Conservation (phyloP, 2,797 vertebrate genomes). For the Acestrorhynchus altus region DNA sequence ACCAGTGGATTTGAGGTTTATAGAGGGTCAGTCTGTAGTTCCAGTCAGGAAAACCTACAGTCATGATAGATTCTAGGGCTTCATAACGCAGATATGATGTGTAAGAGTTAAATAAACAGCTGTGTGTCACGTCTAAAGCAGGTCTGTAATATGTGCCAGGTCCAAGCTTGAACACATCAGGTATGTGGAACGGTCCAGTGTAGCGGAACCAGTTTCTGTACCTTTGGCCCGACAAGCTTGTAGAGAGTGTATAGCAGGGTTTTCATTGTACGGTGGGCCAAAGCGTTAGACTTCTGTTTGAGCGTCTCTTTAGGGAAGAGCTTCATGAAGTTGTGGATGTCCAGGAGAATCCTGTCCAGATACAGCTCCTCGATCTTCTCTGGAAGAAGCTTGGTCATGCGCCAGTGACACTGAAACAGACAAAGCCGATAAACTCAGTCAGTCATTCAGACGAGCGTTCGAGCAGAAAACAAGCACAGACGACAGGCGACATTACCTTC, state of each 20-base stretch:
- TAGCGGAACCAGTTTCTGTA: conserved; percentile 53
- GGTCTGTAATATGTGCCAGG: too few relatives aligned
- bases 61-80: too few relatives aligned
- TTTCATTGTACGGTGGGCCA: conserved; percentile 93
- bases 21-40: too few relatives aligned
- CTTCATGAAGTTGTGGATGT: conserved; percentile 97
- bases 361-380: conserved; percentile 92
- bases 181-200: too few relatives aligned
- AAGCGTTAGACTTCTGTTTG: conserved; percentile 93
- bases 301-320: conserved; percentile 96
- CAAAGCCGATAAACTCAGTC: not conserved
- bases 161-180: too few relatives aligned
- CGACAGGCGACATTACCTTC: conserved; percentile 81
- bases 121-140: too few relatives aligned
- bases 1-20: too few relatives aligned
- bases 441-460: not conserved
- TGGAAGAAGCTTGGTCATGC: conserved; percentile 92
- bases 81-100: too few relatives aligned
- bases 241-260: conserved; percentile 93
- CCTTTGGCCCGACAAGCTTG: conserved; percentile 92
- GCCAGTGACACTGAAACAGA: conserved; percentile 90
- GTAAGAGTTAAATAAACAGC: too few relatives aligned
- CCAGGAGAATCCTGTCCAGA: conserved; percentile 92
- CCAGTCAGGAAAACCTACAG: too few relatives aligned
- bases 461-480: not conserved